Base-by-base conservation (phyloP, 2,888 invertebrate species). In the Watsonalla binaria region DNA sequence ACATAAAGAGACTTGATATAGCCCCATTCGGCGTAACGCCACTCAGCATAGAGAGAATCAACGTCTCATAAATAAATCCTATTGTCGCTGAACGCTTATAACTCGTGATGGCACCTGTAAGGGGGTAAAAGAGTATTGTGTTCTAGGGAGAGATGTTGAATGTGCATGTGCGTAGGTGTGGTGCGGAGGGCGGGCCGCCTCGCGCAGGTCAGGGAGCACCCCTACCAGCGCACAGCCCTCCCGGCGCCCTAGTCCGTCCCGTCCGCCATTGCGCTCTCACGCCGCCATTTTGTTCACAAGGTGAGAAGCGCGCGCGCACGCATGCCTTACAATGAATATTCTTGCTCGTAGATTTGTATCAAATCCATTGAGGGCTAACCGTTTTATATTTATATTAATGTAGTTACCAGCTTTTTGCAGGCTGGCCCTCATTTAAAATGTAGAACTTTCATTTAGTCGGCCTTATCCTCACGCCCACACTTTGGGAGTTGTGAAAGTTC, bases 131-230 rank as follows among this genome's bases (percentile, higher is more conserved):
- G 72, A 74, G 42, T 42, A 42, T 42, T 42, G 42, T 42, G 42
- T 11, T 42, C 8, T 42, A 42, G 42, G 42, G 37, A 15, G 37
- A 85, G 84, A 82, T 86, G 79, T 85, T 87, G 81, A 81, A 88
- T 78, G 72, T 84, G 78, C 74, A 74, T 89, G 75, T 90, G 90
- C 90, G 92, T 93, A 93, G 93, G 93, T 96, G 96, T 96, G 95
- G 96, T 95, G 93, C 95, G 95, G 92, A 93, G 92, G 78, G 94
- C 96, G 92, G 95, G 95, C 84, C 94, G 96, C 92, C 94, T 96
- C 92, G 94, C 95, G 92, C 95, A 96, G 92, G 93, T 95, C 92
- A 94, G 98, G 94, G 97, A 98, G 92, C 98, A 98, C 95, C 98
- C 98, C 92, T 98, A 98, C 94, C 97, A 97, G 94, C 97, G 98